Conservation (phyloP, 2,888 invertebrate species). For the Hemithea aestivaria region DNA sequence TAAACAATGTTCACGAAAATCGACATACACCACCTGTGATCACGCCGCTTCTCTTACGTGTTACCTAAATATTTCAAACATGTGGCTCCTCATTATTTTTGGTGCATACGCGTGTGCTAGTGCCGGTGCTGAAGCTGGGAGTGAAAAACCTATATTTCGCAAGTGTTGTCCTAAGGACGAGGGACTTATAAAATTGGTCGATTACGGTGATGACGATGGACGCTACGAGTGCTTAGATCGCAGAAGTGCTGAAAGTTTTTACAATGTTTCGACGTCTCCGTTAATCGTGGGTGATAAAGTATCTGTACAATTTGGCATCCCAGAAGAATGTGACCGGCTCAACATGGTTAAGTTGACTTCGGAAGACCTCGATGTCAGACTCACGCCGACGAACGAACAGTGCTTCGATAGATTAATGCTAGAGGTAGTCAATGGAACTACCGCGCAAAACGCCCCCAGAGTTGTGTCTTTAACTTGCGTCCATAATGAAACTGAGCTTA, state of each 20-base stretch:
- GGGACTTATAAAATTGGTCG: slow-evolving; percentile 51
- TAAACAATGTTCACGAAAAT: slow-evolving; percentile 59
- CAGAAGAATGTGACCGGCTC: slow-evolving; percentile 42
- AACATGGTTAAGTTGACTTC: slow-evolving; percentile 35
- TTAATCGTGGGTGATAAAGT: slow-evolving; percentile 47
- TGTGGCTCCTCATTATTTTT: slow-evolving; percentile 49
- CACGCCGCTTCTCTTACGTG: slow-evolving; percentile 27
- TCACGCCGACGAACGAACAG: slow-evolving; percentile 24
- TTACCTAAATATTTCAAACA: slow-evolving; percentile 33
- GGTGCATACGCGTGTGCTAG: slow-evolving; percentile 38
- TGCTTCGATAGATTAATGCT: slow-evolving; percentile 59
- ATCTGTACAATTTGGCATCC: slow-evolving; percentile 47
- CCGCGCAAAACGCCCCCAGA: slow-evolving; percentile 51
- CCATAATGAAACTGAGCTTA: slow-evolving; percentile 35
- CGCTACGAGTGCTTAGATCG: slow-evolving; percentile 52
- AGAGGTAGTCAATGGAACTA: slow-evolving; percentile 48
- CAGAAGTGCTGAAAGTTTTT: slow-evolving; percentile 33
- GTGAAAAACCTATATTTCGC: slow-evolving; percentile 44
- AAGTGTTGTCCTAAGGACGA: slow-evolving; percentile 61
- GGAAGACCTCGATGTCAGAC: slow-evolving; percentile 31
- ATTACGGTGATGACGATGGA: slow-evolving; percentile 33
- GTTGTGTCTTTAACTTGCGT: slow-evolving; percentile 52
- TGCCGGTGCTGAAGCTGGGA: slow-evolving; percentile 31
- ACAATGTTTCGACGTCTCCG: slow-evolving; percentile 43
- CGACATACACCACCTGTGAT: slow-evolving; percentile 59